A percentile compares a stretch with the other conserved stretches of the same genome.
These are phyloP conservation scores for Microctonus brassicae DNA, from an alignment of 2,888 invertebrate genomes.

Conservation along the genomic window DNA sequence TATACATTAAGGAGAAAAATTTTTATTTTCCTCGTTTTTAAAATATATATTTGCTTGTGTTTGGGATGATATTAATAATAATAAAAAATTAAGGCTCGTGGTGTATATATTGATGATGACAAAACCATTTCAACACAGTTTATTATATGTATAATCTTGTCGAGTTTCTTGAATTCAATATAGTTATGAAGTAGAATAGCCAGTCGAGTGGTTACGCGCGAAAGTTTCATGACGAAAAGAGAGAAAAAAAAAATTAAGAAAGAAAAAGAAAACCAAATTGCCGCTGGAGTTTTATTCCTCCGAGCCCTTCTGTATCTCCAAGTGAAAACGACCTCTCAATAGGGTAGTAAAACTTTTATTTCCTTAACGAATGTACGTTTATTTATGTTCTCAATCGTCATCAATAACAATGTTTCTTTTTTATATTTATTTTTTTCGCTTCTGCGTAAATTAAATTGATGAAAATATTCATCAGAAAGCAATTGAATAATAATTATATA, in stretches of 20 bases:
- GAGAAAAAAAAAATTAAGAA: slow-evolving; percentile 28
- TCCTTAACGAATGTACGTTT: slow-evolving; percentile 61
- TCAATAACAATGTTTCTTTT: slow-evolving; percentile 54
- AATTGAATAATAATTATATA: not conserved
- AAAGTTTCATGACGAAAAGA: slow-evolving; percentile 24
- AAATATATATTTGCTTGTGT: not conserved
- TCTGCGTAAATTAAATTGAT: not conserved
- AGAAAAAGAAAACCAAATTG: slow-evolving; percentile 19
- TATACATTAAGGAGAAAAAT: not conserved
- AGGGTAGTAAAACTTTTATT: slow-evolving; percentile 64
- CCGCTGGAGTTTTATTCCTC: slow-evolving; percentile 30
- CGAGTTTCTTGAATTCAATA: not conserved
- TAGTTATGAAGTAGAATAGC: slow-evolving; percentile 30
- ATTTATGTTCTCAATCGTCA: slow-evolving; percentile 59
- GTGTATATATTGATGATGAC: slow-evolving; percentile 21
- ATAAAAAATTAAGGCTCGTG: slow-evolving; percentile 1
- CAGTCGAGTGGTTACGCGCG: slow-evolving; percentile 24
- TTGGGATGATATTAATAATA: no score
- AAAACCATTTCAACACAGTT: not conserved
- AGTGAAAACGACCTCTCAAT: slow-evolving; percentile 50
- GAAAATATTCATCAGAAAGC: not conserved
- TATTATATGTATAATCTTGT: not conserved
- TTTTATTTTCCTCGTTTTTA: not conserved
- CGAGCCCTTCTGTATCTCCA: slow-evolving; percentile 40
- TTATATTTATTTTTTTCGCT: slow-evolving; percentile 55